Evolutionary conservation across 92 coral and sea anemone species (phyloP).

Genomic region (Zoanthus sansibaricus): DNA sequence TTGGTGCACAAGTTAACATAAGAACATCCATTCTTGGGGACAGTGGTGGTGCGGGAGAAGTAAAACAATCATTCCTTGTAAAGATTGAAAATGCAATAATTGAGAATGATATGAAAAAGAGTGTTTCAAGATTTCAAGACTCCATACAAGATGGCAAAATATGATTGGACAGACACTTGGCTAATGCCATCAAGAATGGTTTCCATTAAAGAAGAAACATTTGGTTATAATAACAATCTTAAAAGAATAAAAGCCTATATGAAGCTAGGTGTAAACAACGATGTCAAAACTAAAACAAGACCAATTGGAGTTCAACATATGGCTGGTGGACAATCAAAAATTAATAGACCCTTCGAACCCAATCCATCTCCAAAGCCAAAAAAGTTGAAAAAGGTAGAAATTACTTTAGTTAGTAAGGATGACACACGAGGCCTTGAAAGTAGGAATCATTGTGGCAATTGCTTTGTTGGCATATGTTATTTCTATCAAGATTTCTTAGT

Average conservation of each 20-base stretch:
- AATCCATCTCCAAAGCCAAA: too few relatives aligned
- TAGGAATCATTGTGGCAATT: too few relatives aligned
- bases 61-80: neutral
- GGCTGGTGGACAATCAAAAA: neutral
- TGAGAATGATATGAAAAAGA: neutral
- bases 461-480: too few relatives aligned
- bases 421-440: too few relatives aligned
- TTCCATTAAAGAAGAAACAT: neutral
- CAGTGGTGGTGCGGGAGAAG: neutral
- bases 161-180: neutral
- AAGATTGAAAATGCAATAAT: neutral
- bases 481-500: too few relatives aligned
- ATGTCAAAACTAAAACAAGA: neutral
- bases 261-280: neutral
- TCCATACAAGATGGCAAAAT: neutral
- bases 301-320: neutral
- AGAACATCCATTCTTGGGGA: neutral
- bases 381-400: too few relatives aligned
- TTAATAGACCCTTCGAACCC: neutral
- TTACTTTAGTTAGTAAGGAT: too few relatives aligned
- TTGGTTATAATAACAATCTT: constrained; percentile 2
- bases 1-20: neutral
- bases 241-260: neutral
- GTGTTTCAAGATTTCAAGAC: neutral
- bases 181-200: constrained; percentile 6